Conservation (phyloP, 2,113 vertebrate species). For the Chrysochloris asiatica region DNA sequence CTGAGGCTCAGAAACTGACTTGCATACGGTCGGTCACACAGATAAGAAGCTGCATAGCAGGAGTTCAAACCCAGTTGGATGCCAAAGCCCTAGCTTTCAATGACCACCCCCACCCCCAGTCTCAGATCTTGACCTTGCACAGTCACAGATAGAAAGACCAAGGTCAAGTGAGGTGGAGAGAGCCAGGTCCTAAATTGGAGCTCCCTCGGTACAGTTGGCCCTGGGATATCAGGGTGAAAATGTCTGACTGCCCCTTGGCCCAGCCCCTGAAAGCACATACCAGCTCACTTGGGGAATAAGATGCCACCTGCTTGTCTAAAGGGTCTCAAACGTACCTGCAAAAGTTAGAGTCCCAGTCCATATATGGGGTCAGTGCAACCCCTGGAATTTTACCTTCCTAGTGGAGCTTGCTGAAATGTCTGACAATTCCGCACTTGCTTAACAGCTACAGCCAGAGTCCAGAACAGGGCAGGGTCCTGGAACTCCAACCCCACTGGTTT, state of each 20-base stretch:
- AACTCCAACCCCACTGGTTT: background rate
- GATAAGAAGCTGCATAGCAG: background rate
- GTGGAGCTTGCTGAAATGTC: background rate
- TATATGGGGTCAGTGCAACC: background rate
- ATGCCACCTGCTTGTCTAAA: background rate
- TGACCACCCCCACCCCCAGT: background rate
- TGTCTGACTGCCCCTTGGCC: background rate
- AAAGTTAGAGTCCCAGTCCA: background rate
- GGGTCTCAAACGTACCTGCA: background rate
- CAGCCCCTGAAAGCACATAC: background rate
- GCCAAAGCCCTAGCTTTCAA: background rate
- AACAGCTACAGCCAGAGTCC: background rate
- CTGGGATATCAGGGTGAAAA: background rate
- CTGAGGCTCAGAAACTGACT: background rate
- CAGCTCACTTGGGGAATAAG: background rate
- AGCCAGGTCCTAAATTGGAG: no score
- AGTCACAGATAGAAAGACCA: background rate
- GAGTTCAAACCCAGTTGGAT: background rate
- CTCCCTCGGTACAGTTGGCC: no score
- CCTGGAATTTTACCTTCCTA: background rate
- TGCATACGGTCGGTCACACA: fast-evolving
- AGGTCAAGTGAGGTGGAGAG: background rate
- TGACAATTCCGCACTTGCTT: background rate
- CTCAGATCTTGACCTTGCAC: background rate
- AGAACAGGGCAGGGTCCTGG: fast-evolving